Conservation (phyloP, 2,797 vertebrate genomes). For the Cossypha heuglini region DNA sequence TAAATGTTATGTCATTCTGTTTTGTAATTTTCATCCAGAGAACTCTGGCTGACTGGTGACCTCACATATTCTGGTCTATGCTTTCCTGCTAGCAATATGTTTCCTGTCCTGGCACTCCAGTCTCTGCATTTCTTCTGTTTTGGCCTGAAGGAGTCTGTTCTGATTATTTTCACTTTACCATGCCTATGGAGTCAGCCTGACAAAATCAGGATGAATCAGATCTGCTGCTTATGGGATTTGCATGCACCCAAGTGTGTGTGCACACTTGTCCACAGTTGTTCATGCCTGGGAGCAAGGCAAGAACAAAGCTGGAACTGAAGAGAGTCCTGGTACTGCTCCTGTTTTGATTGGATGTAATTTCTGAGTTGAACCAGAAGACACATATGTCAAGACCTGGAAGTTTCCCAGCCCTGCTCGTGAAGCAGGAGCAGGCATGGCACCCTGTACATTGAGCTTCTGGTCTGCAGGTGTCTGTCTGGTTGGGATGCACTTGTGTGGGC, state of each 20-base stretch:
- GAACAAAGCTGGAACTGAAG: background rate
- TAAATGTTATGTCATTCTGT: background rate
- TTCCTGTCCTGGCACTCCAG: background rate
- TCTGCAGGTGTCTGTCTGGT: background rate
- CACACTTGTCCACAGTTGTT: background rate
- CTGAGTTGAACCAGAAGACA: background rate
- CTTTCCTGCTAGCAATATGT: background rate
- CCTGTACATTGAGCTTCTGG: accelerated
- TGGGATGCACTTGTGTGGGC: background rate
- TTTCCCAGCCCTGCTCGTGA: accelerated
- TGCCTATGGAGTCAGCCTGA: background rate
- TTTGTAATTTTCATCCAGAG: background rate
- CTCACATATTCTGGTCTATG: background rate
- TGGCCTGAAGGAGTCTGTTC: background rate
- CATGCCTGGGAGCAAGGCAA: background rate
- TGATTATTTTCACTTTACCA: background rate
- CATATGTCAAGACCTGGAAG: background rate
- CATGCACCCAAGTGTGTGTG: accelerated
- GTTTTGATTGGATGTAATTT: background rate
- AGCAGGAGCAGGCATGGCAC: accelerated
- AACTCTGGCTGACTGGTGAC: background rate
- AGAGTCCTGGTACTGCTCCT: background rate
- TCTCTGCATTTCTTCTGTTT: background rate
- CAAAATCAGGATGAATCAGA: background rate
- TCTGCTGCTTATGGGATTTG: background rate